Conservation (phyloP, 2,113 vertebrate genomes). For the Odocoileus hemionus region DNA sequence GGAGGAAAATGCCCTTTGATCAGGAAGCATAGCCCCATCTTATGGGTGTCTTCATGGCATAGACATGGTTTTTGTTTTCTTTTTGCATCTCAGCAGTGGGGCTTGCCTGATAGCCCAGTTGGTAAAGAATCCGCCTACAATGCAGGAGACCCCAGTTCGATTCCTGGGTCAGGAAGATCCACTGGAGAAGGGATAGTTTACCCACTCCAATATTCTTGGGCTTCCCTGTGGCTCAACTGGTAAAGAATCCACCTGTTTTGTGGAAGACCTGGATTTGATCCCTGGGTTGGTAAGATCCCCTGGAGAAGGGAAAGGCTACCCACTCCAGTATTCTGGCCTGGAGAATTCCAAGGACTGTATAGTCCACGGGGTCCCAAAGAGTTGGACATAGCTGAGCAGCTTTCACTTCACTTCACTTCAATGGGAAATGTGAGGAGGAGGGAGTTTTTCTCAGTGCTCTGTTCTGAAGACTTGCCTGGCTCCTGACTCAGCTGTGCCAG, state of each 20-base stretch:
- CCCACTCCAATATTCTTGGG: neutral
- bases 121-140: neutral
- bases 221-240: neutral
- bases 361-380: neutral
- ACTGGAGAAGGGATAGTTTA: neutral
- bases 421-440: neutral
- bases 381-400: neutral
- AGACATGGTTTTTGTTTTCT: neutral
- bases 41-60: rapidly evolving
- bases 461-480: rapidly evolving
- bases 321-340: neutral
- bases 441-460: neutral
- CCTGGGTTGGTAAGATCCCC: neutral
- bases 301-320: neutral
- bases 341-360: neutral
- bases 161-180: neutral
- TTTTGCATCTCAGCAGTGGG: neutral
- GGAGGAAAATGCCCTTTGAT: neutral
- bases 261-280: neutral
- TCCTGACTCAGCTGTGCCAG: neutral
- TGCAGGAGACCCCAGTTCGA: neutral
- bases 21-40: neutral
- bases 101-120: neutral
- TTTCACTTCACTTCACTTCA: neutral
- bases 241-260: neutral